Evolutionary conservation across 2,797 vertebrate species (phyloP), one percentile per base, ranked within the genome.

Genomic region (Chelmon rostratus): DNA sequence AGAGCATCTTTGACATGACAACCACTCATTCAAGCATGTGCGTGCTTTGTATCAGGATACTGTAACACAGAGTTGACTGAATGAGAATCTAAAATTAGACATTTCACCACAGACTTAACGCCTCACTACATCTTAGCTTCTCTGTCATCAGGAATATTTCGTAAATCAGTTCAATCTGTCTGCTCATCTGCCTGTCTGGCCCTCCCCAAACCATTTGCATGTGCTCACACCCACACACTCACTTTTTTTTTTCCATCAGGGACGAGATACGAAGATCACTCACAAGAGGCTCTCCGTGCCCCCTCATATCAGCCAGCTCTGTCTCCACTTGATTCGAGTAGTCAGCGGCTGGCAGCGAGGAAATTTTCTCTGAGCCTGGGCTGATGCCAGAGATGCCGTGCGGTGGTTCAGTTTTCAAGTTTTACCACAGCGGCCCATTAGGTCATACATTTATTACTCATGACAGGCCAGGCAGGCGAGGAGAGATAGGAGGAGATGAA

Each of bases 281-380:
- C 56, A 73, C 47, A 69, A 91, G 84, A 89, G 91, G 72, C 85
- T 92, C 88, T 85, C 83, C 40, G 73, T 81, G 18, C 86, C 87
- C 86, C 90, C 91, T 92, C 88, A 84, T 85, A 84, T 77, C 86
- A 85, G 78, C 73, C 67, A 23, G 74, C 73, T 85, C 84, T 62
- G 63, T 68, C 79, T 89, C 78, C 70, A 62, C 85, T 90, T 73
- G 76, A 91, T 79, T 86, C 9, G 13, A 92, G 90, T 58, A 69
- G 79, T 71, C 54, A 23, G 35, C 66, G 82, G 69, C 80, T 76
- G 84, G 78, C 79, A 85, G 89, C 15, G 35, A 77, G 79, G 68
- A 86, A 33, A 85, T 90, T 77, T 74, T 82, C 77, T 78, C 75
- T 6, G 72, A 85, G 83, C 57, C 86, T 86, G 86, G 63, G 78